Percentiles rank a stretch among this genome's conserved stretches.
phyloP scores from a whole-genome alignment of 2,113 vertebrate species.

The Periophthalmus modestus region DNA sequence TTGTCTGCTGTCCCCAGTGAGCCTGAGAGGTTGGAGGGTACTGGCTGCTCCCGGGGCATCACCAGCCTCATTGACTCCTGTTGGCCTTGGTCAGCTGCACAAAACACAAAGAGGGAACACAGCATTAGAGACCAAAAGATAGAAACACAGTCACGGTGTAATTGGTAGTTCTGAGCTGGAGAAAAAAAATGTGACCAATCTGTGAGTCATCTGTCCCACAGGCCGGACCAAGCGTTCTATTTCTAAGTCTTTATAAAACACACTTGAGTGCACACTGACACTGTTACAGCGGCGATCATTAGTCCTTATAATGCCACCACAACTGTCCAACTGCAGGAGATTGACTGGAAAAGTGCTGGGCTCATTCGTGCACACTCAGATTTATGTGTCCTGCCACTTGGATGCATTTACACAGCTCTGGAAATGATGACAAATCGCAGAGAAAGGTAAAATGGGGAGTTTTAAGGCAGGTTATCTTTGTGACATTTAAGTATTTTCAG shows the following conservation, averaged over 20 bases:
- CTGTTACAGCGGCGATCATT: constrained; percentile 38
- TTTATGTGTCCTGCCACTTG: background rate
- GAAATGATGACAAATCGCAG: constrained; percentile 3
- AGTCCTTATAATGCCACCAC: constrained; percentile 37
- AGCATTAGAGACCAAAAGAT: background rate
- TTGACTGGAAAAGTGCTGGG: constrained; percentile 37
- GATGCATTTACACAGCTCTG: background rate
- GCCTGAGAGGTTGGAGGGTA: constrained; percentile 42
- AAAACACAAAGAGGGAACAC: constrained; percentile 12
- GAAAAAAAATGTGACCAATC: constrained; percentile 16
- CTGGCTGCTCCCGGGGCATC: constrained; percentile 27
- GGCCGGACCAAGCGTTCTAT: constrained; percentile 18
- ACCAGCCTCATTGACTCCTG: constrained; percentile 27
- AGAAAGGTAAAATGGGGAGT: background rate
- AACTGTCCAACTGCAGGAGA: constrained; percentile 30
- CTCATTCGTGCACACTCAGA: constrained; percentile 10
- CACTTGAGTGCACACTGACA: constrained; percentile 14
- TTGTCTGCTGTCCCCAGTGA: constrained; percentile 16
- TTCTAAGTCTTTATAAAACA: constrained; percentile 15
- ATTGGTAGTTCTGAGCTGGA: constrained; percentile 27
- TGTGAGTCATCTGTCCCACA: constrained; percentile 38
- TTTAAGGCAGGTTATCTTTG: background rate
- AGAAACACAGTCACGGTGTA: constrained; percentile 10
- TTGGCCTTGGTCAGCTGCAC: constrained; percentile 53
- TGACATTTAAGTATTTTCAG: background rate